Conservation (phyloP, 2,797 vertebrate genomes). For the Smutsia gigantea region DNA sequence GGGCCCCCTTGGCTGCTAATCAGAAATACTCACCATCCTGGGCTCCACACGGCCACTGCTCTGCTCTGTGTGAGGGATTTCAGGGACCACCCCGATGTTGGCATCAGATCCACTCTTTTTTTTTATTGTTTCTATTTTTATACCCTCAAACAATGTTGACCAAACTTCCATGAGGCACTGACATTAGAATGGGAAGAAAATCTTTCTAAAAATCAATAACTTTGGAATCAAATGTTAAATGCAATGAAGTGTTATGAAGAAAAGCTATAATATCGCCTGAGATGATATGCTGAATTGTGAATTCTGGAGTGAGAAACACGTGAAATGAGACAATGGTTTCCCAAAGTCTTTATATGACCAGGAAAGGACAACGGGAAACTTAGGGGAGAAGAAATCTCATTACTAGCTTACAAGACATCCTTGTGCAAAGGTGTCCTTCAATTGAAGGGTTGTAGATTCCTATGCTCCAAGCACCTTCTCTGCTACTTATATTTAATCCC, state of each 20-base stretch:
- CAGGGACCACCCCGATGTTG: not conserved
- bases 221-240: not conserved
- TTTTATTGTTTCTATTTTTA: not conserved
- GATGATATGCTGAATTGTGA: not conserved
- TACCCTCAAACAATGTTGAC: not conserved
- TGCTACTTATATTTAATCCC: not conserved
- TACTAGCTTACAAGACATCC: fast-evolving
- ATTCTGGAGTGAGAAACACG: not conserved
- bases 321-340: not conserved
- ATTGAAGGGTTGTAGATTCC: fast-evolving
- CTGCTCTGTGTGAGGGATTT: not conserved
- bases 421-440: not conserved
- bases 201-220: not conserved
- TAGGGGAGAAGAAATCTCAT: fast-evolving
- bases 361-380: not conserved
- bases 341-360: not conserved
- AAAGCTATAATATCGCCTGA: not conserved
- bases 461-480: not conserved
- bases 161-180: not conserved
- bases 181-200: not conserved
- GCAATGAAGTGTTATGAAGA: not conserved
- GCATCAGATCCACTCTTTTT: not conserved
- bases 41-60: fast-evolving
- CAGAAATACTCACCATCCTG: not conserved
- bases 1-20: no score